Evolutionary conservation across 2,888 invertebrate genomes (phyloP), one percentile per base, ranked within the genome.

Genomic region (Thymelicus acteon): DNA sequence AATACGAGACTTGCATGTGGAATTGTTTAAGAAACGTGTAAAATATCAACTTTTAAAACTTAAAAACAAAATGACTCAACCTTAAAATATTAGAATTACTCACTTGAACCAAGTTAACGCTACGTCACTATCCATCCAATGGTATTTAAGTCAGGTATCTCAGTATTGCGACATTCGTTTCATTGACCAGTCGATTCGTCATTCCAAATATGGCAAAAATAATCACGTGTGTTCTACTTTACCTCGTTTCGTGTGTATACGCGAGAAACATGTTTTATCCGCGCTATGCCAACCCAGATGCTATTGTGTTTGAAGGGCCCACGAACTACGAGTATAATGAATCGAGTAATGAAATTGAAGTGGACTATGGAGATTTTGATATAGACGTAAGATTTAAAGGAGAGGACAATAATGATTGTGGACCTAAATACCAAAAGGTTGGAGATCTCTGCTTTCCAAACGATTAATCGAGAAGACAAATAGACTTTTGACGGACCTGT

Each of bases 281-380:
- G 0, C 77, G 80, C 61, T 75, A 76, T 5, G 71, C 78, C 0
- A 84, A 83, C 67, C 86, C 88, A 0, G 74, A 81, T 39, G 82
- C 85, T 0, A 89, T 90, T 12, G 87, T 85, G 0, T 90, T 90
- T 58, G 83, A 84, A 0, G 90, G 83, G 2, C 89, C 87, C 0
- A 90, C 89, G 0, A 90, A 89, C 73, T 83, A 79, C 47, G 31
- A 31, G 31, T 31, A 31, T 31, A 72, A 77, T 44, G 69, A 72
- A 12, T 66, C 57, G 13, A 47, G 68, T 31, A 73, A 74, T 0
- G 75, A 77, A 15, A 82, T 82, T 47, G 79, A 83, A 62, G 78
- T 84, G 4, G 77, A 78, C 0, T 79, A 80, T 10, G 80, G 80
- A 60, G 75, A 81, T 69, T 79, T 80, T 37, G 76, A 77, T 2